Base-by-base conservation (phyloP, 2,888 invertebrate genomes). In the Altica lythri region DNA sequence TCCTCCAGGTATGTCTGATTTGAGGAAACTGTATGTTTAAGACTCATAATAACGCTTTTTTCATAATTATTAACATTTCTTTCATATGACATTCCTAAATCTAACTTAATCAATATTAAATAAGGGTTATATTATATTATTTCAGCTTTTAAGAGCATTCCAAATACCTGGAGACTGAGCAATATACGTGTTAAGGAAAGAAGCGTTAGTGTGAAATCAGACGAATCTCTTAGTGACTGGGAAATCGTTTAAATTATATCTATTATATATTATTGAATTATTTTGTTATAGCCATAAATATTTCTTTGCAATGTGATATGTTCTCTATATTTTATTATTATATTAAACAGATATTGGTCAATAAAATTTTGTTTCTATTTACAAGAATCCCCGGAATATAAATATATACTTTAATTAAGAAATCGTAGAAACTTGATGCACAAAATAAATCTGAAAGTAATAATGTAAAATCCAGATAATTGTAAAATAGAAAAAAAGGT, bases 141-240 rank as follows among this genome's bases (percentile, higher is more conserved):
- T 64, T 80, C 80, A 18, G 81, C 79, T 67, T 74, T 80, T 22
- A 73, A 81, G 17, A 75, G 79, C 55, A 71, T 84, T 53, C 84
- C 84, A 0, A 81, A 81, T 44, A 79, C 79, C 27, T 85, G 84
- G 84, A 83, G 83, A 65, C 72, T 84, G 37, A 78, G 79, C 48
- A 76, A 79, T 63, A 79, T 83, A 40, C 64, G 67, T 52, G 53
- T 72, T 34, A 65, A 58, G 50, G 65, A 65, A 50, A 63, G 64
- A 46, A 62, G 55, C n/a, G 59, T 64, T 37, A 66, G 61, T 60
- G 63, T 59, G 30, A 55, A 59, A 47, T 69, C 72, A 13, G 72
- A 73, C 59, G 68, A 61, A 50, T 72, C 73, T 10, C 59, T 74
- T 52, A 70, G 66, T 25, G 75, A 75, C 60, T 75, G 75, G 75